Conservation (phyloP, 2,888 invertebrate species). For the Drosophila lutescens region DNA sequence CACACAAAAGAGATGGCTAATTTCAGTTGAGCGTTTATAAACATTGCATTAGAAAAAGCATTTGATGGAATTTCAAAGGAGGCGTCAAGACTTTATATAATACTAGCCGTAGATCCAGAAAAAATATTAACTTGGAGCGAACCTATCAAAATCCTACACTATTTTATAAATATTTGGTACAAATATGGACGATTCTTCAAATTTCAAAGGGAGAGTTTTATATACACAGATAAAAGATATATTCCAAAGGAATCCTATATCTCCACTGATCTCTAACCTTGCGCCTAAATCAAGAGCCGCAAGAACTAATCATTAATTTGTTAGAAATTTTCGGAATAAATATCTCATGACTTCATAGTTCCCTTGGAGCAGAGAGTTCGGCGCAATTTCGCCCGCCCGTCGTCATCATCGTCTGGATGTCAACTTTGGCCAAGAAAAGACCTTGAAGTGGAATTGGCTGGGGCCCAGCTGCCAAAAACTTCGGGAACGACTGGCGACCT, state of each 20-base stretch:
- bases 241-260: not conserved
- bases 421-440: conserved; percentile 26
- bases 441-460: conserved; percentile 40
- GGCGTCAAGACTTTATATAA: not conserved
- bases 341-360: conserved; percentile 32
- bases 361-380: conserved; percentile 3
- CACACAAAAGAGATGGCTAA: conserved; percentile 27
- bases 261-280: not conserved
- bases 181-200: too few relatives aligned
- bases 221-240: too few relatives aligned
- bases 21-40: conserved; percentile 51
- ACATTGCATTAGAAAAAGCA: conserved; percentile 55
- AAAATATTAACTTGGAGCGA: too few relatives aligned
- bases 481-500: conserved; percentile 20
- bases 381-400: conserved; percentile 24
- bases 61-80: conserved; percentile 21
- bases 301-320: conserved; percentile 27
- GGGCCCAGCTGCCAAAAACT: conserved; percentile 40
- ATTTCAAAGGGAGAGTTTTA: too few relatives aligned
- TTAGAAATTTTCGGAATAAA: conserved; percentile 23
- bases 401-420: conserved; percentile 11
- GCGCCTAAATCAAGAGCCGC: conserved; percentile 19
- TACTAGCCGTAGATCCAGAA: too few relatives aligned
- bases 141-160: too few relatives aligned
- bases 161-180: too few relatives aligned